Evolutionary conservation across 1,140 invertebrate genomes (phyloP).

Genomic region (Drosophila ohnishii): DNA sequence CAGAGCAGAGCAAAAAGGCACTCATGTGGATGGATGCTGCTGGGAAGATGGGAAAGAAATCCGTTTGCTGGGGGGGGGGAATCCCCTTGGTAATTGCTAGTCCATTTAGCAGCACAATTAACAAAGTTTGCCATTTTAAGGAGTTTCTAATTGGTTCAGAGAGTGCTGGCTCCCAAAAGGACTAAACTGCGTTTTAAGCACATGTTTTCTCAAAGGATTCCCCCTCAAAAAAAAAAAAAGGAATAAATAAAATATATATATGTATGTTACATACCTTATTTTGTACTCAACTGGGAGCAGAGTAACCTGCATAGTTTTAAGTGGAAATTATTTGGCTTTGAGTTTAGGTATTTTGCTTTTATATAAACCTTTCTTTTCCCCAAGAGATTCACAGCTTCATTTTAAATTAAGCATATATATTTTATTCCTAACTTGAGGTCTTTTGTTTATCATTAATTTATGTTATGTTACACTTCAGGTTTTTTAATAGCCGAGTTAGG

Average conservation of each 20-base stretch:
- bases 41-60: slow-evolving; percentile 7
- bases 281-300: too few relatives aligned
- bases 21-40: slow-evolving; percentile 12
- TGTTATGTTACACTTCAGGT: background rate
- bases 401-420: background rate
- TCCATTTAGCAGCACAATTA: slow-evolving; percentile 53
- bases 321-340: background rate
- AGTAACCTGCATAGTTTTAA: background rate
- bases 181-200: slow-evolving; percentile 44
- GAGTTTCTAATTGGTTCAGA: slow-evolving; percentile 35
- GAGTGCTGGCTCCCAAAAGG: slow-evolving; percentile 8
- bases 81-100: slow-evolving; percentile 49
- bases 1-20: background rate
- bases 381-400: background rate
- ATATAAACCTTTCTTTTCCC: too few relatives aligned
- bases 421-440: background rate
- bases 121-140: slow-evolving; percentile 49
- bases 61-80: slow-evolving; percentile 29
- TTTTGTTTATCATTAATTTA: background rate
- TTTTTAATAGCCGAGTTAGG: background rate
- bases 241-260: background rate
- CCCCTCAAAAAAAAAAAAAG: background rate
- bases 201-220: slow-evolving; percentile 4
- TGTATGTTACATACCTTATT: too few relatives aligned
- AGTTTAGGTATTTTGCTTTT: too few relatives aligned